Conservation (phyloP, 1,140 invertebrate species). For the Eumaeus atala region DNA sequence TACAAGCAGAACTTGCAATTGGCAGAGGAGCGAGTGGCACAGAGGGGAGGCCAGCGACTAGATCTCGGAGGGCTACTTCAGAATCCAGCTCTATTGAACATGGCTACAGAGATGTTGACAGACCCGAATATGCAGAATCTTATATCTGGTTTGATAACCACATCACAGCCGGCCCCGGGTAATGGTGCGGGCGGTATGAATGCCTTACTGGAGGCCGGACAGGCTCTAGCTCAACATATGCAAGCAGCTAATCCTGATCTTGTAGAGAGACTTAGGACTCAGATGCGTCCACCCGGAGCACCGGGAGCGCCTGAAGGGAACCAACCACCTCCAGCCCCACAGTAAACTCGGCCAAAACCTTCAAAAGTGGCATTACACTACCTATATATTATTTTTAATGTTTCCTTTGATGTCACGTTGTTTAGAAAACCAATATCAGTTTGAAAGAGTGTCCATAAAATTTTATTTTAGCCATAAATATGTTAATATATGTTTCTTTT, state of each 20-base stretch:
- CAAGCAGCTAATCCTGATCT: slow-evolving; percentile 66
- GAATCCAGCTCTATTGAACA: slow-evolving; percentile 84
- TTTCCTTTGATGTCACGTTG: neutral
- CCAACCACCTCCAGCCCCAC: slow-evolving; percentile 28
- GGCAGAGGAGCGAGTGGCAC: slow-evolving; percentile 56
- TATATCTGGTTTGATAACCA: slow-evolving; percentile 65
- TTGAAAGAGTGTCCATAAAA: too few species aligned
- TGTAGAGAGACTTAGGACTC: slow-evolving; percentile 60
- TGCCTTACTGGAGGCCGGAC: slow-evolving; percentile 60
- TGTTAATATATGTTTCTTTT: too few species aligned
- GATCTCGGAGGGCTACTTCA: slow-evolving; percentile 79
- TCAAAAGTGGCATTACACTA: slow-evolving; percentile 8
- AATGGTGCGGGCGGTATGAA: slow-evolving; percentile 36
- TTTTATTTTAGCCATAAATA: too few species aligned
- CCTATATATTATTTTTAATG: neutral
- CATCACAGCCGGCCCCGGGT: slow-evolving; percentile 22
- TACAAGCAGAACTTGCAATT: slow-evolving; percentile 90
- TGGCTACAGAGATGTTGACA: slow-evolving; percentile 85
- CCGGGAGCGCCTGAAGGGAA: slow-evolving; percentile 20
- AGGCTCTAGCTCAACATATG: slow-evolving; percentile 69
- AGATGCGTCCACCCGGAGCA: slow-evolving; percentile 48
- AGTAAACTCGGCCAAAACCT: slow-evolving; percentile 15
- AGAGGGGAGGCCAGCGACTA: slow-evolving; percentile 46
- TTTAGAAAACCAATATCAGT: too few species aligned
- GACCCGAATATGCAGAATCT: slow-evolving; percentile 86